Evolutionary conservation across 2,797 vertebrate genomes (phyloP).

Genomic region (Notamacropus eugenii): DNA sequence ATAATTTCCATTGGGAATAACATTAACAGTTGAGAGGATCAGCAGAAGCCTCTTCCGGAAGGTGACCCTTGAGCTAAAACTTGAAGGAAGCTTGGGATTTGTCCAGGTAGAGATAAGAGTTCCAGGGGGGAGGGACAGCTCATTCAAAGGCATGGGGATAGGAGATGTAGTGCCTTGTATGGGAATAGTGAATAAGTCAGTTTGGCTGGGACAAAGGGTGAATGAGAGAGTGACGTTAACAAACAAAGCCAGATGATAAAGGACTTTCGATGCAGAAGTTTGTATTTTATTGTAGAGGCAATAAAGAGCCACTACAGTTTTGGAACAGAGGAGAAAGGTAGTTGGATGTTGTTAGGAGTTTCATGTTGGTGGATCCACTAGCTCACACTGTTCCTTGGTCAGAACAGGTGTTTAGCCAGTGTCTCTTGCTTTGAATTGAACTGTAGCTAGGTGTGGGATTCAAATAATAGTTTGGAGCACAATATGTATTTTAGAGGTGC

Average conservation of each 20-base stretch:
- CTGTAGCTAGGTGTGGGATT: not conserved
- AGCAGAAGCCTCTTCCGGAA: not conserved
- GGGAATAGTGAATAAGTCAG: not conserved
- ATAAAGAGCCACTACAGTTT: not conserved
- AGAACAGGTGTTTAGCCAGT: not conserved
- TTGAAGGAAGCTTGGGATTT: not conserved
- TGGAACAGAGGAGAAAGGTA: not conserved
- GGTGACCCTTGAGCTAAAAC: not conserved
- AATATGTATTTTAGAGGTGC: not conserved
- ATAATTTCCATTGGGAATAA: not conserved
- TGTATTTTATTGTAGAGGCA: not conserved
- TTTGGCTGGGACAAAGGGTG: not conserved
- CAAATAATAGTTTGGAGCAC: not conserved
- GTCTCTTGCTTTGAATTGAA: not conserved
- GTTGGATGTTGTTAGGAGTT: not conserved
- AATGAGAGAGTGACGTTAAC: not conserved
- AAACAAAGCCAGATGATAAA: not conserved
- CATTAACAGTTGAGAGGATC: not conserved
- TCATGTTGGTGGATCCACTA: not conserved
- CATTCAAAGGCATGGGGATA: not conserved
- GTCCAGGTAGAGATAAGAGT: not conserved
- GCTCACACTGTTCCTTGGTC: not conserved
- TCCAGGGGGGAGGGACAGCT: not conserved
- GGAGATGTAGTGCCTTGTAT: not conserved
- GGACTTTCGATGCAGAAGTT: not conserved